Evolutionary conservation across 2,888 invertebrate species (phyloP).

Genomic region (Taphrorychus bicolor): DNA sequence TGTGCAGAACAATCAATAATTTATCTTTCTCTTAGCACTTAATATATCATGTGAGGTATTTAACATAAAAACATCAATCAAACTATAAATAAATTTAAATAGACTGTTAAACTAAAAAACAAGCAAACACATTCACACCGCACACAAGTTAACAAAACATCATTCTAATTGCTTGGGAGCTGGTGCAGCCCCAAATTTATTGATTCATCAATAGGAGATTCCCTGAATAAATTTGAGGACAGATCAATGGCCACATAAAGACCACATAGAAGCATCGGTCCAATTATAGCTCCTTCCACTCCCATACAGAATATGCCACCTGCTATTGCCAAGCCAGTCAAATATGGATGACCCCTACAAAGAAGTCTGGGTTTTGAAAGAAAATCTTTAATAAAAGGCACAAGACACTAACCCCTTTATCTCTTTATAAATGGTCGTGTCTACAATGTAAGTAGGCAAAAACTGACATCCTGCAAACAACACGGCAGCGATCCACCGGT

Average conservation of each 20-base stretch:
- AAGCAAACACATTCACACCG: not conserved
- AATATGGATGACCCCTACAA: constrained; percentile 88
- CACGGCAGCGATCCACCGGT: constrained; percentile 81
- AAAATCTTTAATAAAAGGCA: too few species aligned
- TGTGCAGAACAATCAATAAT: constrained; percentile 58
- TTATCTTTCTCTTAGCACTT: not conserved
- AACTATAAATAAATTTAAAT: not conserved
- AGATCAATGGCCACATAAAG: constrained; percentile 92
- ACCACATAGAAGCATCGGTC: constrained; percentile 92
- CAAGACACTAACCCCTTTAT: constrained; percentile 83
- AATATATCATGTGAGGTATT: too few species aligned
- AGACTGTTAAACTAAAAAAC: not conserved
- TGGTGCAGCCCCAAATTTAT: constrained; percentile 44
- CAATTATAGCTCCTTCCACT: constrained; percentile 95
- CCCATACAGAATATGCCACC: constrained; percentile 98
- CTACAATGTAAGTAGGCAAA: constrained; percentile 89
- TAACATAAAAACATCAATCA: not conserved
- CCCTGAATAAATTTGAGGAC: constrained; percentile 73
- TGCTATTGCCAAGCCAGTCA: constrained; percentile 95
- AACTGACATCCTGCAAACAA: constrained; percentile 84
- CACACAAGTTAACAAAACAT: not conserved
- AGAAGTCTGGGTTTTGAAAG: not conserved
- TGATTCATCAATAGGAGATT: constrained; percentile 69
- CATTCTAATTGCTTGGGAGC: not conserved
- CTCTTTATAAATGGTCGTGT: constrained; percentile 95